A percentile compares a stretch with the other conserved stretches of the same genome.
These are phyloP conservation scores for Galerucella pusilla DNA, from an alignment of 2,888 invertebrate genomes.

Conservation along the genomic window DNA sequence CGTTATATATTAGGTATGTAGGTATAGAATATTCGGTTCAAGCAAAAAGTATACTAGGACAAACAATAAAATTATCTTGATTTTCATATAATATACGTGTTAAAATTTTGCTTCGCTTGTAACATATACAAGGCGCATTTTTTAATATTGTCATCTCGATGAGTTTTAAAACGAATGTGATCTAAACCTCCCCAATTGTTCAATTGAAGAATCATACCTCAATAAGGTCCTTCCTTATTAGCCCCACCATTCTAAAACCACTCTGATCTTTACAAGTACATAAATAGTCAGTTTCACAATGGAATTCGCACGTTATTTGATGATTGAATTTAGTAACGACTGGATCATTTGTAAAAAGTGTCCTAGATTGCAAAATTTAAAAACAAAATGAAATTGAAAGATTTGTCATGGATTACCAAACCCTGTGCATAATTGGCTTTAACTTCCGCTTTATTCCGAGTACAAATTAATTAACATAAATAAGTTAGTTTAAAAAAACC, in stretches of 20 bases:
- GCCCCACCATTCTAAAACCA: constrained; percentile 21
- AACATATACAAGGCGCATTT: no score
- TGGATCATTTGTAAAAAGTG: neutral
- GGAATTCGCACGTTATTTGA: constrained; percentile 17
- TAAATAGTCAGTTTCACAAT: constrained; percentile 21
- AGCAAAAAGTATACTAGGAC: neutral
- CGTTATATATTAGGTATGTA: neutral
- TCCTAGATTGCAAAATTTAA: neutral
- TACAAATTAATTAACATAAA: neutral
- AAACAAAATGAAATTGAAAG: neutral
- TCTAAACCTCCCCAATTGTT: constrained; percentile 35
- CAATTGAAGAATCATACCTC: constrained; percentile 36
- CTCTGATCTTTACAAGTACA: constrained; percentile 14
- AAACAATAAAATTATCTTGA: no score
- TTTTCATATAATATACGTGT: no score
- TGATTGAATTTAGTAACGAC: neutral
- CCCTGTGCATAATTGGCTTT: neutral
- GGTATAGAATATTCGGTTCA: no score
- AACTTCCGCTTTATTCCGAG: neutral
- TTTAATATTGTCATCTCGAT: neutral
- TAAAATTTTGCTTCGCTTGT: no score
- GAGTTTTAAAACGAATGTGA: constrained; percentile 12
- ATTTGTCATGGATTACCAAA: neutral
- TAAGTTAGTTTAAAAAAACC: neutral
- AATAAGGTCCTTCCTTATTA: constrained; percentile 41